Percentiles rank a stretch among this genome's conserved stretches.
phyloP scores from a whole-genome alignment of 2,797 vertebrate genomes.

The Gambusia yucatana region DNA sequence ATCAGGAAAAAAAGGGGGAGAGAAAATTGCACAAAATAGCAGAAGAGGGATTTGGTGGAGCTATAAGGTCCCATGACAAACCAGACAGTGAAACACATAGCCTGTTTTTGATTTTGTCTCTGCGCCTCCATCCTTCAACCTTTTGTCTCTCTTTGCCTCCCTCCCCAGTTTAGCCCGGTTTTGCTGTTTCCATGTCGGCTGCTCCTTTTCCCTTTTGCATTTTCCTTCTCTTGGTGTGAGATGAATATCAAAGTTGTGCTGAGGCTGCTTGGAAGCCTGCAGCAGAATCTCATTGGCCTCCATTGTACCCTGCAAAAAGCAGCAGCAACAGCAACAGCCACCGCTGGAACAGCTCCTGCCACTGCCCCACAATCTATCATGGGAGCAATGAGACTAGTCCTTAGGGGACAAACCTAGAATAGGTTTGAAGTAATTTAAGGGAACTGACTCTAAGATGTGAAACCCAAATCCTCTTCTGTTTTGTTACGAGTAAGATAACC shows the following conservation, averaged over 20 bases:
- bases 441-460: constrained; percentile 69
- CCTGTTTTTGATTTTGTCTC: constrained; percentile 89
- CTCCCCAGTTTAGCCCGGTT: constrained; percentile 68
- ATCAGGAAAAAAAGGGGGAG: constrained; percentile 47
- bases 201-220: constrained; percentile 81
- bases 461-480: constrained; percentile 74
- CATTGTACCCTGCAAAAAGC: constrained; percentile 71
- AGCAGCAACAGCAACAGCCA: constrained; percentile 78
- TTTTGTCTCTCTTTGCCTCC: constrained; percentile 51
- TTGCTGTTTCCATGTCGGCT: constrained; percentile 82
- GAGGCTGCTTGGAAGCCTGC: constrained; percentile 83
- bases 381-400: constrained; percentile 55
- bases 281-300: constrained; percentile 86
- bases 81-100: constrained; percentile 85
- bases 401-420: constrained; percentile 61
- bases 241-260: constrained; percentile 89
- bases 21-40: constrained; percentile 77
- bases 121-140: constrained; percentile 71
- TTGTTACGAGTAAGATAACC: constrained; percentile 71
- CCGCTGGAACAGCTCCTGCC: constrained; percentile 80
- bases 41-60: constrained; percentile 86
- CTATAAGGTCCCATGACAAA: constrained; percentile 85
- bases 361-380: constrained; percentile 71
- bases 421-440: constrained; percentile 69
- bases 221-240: constrained; percentile 89